Conservation (phyloP, 2,113 vertebrate species). For the Notechis scutatus region DNA sequence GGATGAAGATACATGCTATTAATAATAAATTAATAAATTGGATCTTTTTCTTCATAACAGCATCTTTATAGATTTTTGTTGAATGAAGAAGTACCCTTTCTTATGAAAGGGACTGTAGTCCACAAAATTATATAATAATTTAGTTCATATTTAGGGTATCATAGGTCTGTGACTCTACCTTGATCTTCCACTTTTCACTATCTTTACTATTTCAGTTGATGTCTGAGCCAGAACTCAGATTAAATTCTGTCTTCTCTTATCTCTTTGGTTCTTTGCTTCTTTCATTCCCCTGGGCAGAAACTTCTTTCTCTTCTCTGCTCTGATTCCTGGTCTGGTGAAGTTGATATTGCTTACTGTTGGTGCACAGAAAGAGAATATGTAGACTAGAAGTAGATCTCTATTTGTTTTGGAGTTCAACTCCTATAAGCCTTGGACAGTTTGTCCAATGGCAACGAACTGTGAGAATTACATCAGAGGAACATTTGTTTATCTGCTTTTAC, state of each 20-base stretch:
- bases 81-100: neutral
- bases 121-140: neutral
- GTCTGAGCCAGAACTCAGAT: neutral
- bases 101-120: neutral
- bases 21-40: neutral
- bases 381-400: neutral
- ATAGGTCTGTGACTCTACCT: neutral
- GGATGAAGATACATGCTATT: neutral
- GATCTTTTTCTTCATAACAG: neutral
- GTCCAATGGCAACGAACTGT: neutral
- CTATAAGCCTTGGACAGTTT: neutral
- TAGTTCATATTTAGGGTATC: neutral
- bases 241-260: neutral
- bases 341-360: neutral
- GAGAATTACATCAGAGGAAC: neutral
- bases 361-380: neutral
- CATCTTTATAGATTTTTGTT: neutral
- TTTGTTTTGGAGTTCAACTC: neutral
- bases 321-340: neutral
- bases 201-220: neutral
- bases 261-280: neutral
- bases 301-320: neutral
- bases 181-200: neutral
- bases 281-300: neutral
- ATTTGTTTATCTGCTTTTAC: neutral